Evolutionary conservation across 2,888 invertebrate genomes (phyloP), one percentile per base, ranked within the genome.

Genomic region (Meghimatium bilineatum): DNA sequence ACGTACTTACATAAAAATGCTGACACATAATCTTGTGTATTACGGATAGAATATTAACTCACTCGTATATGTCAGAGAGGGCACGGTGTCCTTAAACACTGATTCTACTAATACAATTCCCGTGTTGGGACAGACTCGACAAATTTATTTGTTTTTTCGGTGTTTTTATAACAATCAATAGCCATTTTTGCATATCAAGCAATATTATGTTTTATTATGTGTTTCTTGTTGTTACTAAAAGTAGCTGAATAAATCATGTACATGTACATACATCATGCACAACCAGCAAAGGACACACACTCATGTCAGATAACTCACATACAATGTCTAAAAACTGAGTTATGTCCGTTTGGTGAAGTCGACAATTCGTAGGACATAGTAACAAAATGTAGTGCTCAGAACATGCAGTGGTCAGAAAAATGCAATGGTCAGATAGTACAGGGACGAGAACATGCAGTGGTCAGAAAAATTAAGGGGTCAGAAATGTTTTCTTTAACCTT

Each of bases 11-110:
- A 44, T 72, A 72, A 72, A 72, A 66, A 72, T 3, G 44, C 72
- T 72, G 72, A 72, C n/a, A 72, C 72, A 72, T 72, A 72, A 72
- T 44, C n/a, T 38, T 72, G 10, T 26, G 44, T n/a, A 29, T n/a
- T 44, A 72, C 44, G 10, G 72, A 23, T 72, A 44, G 14, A 72
- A 72, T 49, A 29, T 72, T 44, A 44, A 10, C 72, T 72, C 14
- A 3, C 72, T 72, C 44, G n/a, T 44, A n/a, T 71, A 38, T 14
- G 5, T n/a, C 34, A 32, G 44, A 63, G 44, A 32, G 32, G 44
- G 63, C 66, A 32, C 29, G 32, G 29, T 66, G 66, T 66, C 14
- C 66, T 10, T 17, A 63, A 3, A 23, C n/a, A 2, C 23, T n/a
- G n/a, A 12, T 63, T n/a, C n/a, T 63, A 12, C 23, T 23, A 6